Evolutionary conservation across 1,140 invertebrate species (phyloP).

Genomic region (Drosophila littoralis): DNA sequence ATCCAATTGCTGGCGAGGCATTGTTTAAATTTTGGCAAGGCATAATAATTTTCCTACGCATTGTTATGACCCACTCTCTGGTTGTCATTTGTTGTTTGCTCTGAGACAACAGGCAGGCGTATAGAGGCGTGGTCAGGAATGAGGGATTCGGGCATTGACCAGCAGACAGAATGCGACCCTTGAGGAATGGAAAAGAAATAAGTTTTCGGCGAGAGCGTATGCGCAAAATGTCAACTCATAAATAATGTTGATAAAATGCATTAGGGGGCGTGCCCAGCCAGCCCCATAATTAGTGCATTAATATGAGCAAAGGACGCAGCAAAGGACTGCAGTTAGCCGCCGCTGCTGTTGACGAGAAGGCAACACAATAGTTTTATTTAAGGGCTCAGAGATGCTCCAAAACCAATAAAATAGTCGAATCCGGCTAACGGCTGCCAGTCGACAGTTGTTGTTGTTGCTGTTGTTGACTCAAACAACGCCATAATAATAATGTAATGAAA

Average conservation of each 20-base stretch:
- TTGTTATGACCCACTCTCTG: slow-evolving; percentile 34
- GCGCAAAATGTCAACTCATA: slow-evolving; percentile 56
- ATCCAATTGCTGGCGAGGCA: slow-evolving; percentile 44
- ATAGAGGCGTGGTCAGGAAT: slow-evolving; percentile 15
- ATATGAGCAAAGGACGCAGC: slow-evolving; percentile 35
- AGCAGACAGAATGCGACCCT: slow-evolving; percentile 26
- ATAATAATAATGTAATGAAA: slow-evolving; percentile 82
- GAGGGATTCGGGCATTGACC: slow-evolving; percentile 6
- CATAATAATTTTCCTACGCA: slow-evolving; percentile 72
- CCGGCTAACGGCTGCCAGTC: slow-evolving; percentile 47
- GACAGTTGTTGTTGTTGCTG: slow-evolving; percentile 21
- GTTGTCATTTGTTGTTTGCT: slow-evolving; percentile 24
- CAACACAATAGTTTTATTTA: slow-evolving; percentile 77
- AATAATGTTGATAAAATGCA: slow-evolving; percentile 73
- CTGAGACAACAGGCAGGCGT: slow-evolving; percentile 25
- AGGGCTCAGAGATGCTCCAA: slow-evolving; percentile 44
- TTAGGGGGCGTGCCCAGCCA: slow-evolving; percentile 51
- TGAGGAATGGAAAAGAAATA: slow-evolving; percentile 36
- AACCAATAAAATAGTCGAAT: slow-evolving; percentile 71
- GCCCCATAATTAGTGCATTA: slow-evolving; percentile 74
- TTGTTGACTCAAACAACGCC: slow-evolving; percentile 73
- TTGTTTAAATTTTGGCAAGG: slow-evolving; percentile 76
- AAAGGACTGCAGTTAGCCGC: slow-evolving; percentile 22
- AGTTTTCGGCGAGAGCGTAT: slow-evolving; percentile 33
- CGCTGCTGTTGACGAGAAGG: slow-evolving; percentile 31